A percentile compares a stretch with the other conserved stretches of the same genome.
Conservation (phyloP, 2,888 invertebrate genomes). For the Psylliodes chrysocephalus region DNA sequence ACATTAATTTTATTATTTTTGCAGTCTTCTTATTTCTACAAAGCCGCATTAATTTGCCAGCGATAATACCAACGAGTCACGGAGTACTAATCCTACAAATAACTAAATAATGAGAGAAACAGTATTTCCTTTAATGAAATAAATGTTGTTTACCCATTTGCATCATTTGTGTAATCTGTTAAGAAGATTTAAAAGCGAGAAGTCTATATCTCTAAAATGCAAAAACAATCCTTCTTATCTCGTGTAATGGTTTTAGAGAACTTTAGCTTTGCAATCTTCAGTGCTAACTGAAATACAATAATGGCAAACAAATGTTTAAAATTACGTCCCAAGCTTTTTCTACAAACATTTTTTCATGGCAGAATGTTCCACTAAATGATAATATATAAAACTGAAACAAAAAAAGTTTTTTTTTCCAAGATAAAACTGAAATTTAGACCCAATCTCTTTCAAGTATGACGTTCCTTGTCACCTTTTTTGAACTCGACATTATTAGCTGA, state of each 20-base stretch:
- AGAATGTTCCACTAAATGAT: background rate
- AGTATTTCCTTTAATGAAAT: background rate
- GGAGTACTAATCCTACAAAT: constrained; percentile 8
- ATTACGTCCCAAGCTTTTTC: background rate
- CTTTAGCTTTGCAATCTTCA: no score
- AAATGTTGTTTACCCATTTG: background rate
- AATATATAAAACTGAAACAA: background rate
- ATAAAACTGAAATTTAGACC: constrained; percentile 11
- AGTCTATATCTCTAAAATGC: background rate
- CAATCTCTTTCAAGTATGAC: constrained; percentile 1
- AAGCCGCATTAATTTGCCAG: no score
- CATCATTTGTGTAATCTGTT: background rate
- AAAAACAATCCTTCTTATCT: no score
- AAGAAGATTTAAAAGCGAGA: background rate
- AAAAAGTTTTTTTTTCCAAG: background rate
- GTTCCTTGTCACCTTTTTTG: constrained; percentile 12
- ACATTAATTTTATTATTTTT: no score
- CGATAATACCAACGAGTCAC: no score
- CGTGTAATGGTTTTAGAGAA: no score
- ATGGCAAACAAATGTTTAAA: no score
- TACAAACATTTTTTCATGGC: background rate
- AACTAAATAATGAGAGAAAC: background rate
- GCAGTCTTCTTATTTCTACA: no score
- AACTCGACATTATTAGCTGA: constrained; percentile 7
- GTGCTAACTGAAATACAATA: no score